phyloP scores from a whole-genome alignment of 1,140 invertebrate species.

The Myzus persicae region DNA sequence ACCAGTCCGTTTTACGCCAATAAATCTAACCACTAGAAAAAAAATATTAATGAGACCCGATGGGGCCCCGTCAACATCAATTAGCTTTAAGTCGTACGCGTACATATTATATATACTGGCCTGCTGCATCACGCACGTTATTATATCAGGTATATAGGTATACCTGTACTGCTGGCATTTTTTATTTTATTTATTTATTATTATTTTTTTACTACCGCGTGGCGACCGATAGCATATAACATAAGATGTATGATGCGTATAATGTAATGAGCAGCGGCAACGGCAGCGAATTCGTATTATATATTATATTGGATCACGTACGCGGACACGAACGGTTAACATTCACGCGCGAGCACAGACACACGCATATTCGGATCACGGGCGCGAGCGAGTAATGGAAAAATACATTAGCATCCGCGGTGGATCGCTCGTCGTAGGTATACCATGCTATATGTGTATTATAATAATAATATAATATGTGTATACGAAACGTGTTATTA shows the following conservation, averaged over 20 bases:
- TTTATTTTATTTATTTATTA: not conserved
- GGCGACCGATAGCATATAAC: not conserved
- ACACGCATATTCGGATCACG: not conserved
- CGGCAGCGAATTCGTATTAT: not conserved
- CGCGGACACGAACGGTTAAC: not conserved
- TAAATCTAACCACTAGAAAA: not conserved
- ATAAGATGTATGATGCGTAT: slow-evolving; percentile 3
- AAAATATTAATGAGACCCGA: not conserved
- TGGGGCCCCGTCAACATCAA: slow-evolving; percentile 22
- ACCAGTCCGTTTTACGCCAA: not conserved
- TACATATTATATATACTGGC: not conserved
- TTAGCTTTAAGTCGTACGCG: not conserved
- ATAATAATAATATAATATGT: not conserved
- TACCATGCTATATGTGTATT: not conserved
- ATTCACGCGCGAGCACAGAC: not conserved
- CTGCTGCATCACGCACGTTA: not conserved
- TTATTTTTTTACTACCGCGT: not conserved
- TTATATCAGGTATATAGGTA: too few species aligned
- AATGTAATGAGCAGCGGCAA: slow-evolving; percentile 14
- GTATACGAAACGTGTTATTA: slow-evolving; percentile 51
- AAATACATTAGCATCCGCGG: slow-evolving; percentile 40
- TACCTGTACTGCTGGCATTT: not conserved
- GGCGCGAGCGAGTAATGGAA: not conserved
- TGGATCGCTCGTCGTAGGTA: not conserved
- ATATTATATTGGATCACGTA: slow-evolving; percentile 53